phyloP scores from a whole-genome alignment of 2,113 vertebrate genomes.

The Galeopterus variegatus region DNA sequence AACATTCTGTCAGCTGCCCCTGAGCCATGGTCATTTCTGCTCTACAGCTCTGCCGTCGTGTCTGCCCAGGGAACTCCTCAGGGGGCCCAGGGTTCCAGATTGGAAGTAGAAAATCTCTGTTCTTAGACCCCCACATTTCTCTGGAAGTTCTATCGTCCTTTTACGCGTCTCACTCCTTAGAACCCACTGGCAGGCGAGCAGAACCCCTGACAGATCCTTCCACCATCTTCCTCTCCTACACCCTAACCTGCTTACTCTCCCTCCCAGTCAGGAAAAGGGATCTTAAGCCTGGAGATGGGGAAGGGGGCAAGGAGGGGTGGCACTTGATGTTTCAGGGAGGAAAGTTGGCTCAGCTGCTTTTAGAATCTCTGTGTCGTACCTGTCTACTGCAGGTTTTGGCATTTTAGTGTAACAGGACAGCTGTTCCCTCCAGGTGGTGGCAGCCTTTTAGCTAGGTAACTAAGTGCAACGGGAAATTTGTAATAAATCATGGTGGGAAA shows the following conservation, averaged over 20 bases:
- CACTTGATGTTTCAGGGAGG: background rate
- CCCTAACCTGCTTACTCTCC: background rate
- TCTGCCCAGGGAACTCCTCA: background rate
- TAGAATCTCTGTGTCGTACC: background rate
- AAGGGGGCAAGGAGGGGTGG: rapidly evolving
- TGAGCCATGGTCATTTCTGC: background rate
- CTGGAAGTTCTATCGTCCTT: background rate
- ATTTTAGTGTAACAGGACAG: background rate
- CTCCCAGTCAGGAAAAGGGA: background rate
- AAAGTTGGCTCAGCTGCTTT: background rate
- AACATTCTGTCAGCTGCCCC: background rate
- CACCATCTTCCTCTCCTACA: background rate
- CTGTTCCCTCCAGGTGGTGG: background rate
- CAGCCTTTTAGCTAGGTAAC: background rate
- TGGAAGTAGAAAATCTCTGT: background rate
- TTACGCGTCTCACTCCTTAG: background rate
- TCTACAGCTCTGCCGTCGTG: background rate
- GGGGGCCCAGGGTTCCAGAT: background rate
- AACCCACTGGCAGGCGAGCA: background rate
- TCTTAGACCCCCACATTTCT: background rate
- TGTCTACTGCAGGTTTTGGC: background rate
- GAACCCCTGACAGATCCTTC: background rate
- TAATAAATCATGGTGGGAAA: background rate
- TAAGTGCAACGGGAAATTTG: background rate
- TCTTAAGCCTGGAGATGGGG: background rate